Percentiles rank a stretch among this genome's conserved stretches.
Conservation (phyloP, 2,797 vertebrate species). For the Bufotes viridis region DNA sequence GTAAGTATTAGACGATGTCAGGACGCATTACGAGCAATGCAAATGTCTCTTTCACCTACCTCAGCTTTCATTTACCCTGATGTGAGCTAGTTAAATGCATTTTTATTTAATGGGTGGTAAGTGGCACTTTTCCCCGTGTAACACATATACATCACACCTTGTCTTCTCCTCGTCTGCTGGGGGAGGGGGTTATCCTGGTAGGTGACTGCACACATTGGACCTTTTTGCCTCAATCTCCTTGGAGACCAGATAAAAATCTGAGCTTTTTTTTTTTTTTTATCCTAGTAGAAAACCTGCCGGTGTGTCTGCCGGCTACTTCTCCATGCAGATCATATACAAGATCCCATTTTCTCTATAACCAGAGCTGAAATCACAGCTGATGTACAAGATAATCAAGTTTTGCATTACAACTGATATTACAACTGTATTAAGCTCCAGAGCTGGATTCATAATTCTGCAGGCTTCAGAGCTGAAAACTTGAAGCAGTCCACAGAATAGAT, state of each 20-base stretch:
- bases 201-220: not conserved
- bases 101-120: constrained; percentile 2
- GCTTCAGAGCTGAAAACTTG: not conserved
- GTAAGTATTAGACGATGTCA: constrained; percentile 2
- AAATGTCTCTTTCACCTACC: not conserved
- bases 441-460: not conserved
- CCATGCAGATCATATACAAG: not conserved
- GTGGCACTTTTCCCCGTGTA: not conserved
- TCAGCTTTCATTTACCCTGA: not conserved
- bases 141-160: not conserved
- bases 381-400: not conserved
- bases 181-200: not conserved
- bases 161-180: not conserved
- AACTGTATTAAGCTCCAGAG: not conserved
- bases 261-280: not conserved
- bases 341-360: not conserved
- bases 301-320: not conserved
- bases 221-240: constrained; percentile 43
- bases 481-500: no score
- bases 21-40: not conserved
- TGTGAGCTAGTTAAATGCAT: constrained; percentile 6
- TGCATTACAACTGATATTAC: not conserved
- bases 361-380: not conserved
- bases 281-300: not conserved
- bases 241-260: constrained; percentile 33